Evolutionary conservation across 2,113 vertebrate genomes (phyloP).

Genomic region (Phodopus roborovskii): DNA sequence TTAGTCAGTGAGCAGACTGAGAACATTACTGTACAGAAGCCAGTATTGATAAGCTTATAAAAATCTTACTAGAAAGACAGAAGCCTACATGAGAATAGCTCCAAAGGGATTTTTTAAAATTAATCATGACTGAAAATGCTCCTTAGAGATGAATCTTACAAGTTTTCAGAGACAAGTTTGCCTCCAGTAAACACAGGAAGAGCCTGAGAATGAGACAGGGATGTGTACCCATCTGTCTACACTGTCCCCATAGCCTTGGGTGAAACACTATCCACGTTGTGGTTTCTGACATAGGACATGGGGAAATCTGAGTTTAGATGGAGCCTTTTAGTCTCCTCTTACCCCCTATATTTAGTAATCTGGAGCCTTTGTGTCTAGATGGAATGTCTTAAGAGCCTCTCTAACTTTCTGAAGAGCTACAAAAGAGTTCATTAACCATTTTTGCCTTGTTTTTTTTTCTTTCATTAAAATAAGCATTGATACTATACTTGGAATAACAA

Average conservation of each 20-base stretch:
- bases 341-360: constrained; percentile 35
- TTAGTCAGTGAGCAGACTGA: neutral
- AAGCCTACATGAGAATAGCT: neutral
- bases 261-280: neutral
- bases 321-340: neutral
- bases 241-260: neutral
- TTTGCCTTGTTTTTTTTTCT: constrained; percentile 27
- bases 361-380: neutral
- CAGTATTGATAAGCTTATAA: neutral
- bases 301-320: neutral
- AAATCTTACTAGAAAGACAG: neutral
- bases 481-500: neutral
- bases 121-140: neutral
- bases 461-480: neutral
- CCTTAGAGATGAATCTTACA: neutral
- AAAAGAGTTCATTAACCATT: constrained; percentile 4
- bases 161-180: neutral
- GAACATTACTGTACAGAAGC: neutral
- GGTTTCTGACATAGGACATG: neutral
- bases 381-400: neutral
- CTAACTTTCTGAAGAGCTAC: neutral
- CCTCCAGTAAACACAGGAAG: neutral
- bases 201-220: neutral
- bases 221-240: neutral
- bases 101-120: neutral